These are phyloP conservation scores for Ceyx cyanopectus DNA, from an alignment of 2,113 vertebrate species.

Conservation along the genomic window DNA sequence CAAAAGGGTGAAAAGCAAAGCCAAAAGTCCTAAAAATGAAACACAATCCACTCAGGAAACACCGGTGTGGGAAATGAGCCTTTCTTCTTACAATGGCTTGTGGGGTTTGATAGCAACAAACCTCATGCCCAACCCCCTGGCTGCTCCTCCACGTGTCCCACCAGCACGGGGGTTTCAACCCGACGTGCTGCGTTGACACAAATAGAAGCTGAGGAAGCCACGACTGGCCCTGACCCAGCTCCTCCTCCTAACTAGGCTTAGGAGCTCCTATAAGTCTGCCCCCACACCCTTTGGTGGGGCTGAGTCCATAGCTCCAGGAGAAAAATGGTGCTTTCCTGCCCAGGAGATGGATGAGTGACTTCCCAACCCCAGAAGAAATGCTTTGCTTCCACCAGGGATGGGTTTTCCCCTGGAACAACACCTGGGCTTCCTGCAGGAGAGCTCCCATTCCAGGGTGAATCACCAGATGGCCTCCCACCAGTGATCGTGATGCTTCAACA, in stretches of 20 bases:
- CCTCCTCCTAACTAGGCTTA: neutral
- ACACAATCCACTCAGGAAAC: neutral
- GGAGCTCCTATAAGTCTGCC: neutral
- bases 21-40: neutral
- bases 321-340: neutral
- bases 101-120: neutral
- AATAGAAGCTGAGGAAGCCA: accelerated
- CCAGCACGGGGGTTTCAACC: accelerated
- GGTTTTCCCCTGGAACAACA: neutral
- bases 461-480: neutral
- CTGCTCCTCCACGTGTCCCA: accelerated
- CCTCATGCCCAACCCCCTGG: accelerated
- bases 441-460: neutral
- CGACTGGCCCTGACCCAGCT: neutral
- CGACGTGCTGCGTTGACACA: neutral
- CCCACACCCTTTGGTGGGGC: neutral
- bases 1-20: slow-evolving; percentile 31
- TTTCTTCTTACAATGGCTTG: neutral
- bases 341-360: neutral
- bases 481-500: neutral
- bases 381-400: neutral
- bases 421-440: neutral
- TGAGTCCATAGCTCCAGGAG: neutral
- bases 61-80: neutral
- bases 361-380: neutral